Evolutionary conservation across 2,797 vertebrate species (phyloP), one percentile per base, ranked within the genome.

Genomic region (Pantherophis vulpinus): DNA sequence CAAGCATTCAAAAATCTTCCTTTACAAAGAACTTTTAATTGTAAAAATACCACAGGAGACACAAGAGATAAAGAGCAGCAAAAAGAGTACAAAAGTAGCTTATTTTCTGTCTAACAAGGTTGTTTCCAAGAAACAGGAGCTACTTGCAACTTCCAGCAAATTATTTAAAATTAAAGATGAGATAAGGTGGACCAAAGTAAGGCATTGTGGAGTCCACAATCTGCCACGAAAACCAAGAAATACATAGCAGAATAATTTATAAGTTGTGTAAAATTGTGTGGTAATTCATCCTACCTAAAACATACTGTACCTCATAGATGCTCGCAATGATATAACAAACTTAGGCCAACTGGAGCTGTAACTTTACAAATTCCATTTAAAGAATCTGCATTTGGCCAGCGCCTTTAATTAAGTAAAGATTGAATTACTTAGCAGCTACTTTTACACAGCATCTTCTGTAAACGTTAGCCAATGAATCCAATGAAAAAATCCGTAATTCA

Each of bases 21-120:
- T 94, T 95, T 96, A 94, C 94, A 94, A 95, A 96, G 92, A 94
- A 90, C 89, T 94, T 95, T 96, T 95, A 92, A 91, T 91, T 86
- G 47, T 87, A 79, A 95, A 59, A 23, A 11, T 90, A 92, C 66
- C 63, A 32, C 9, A 93, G 63, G 25, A 51, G 32, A 25, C 9
- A 66, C n/a, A 58, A 88, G 29, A 59, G 18, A 47, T 8, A 47
- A 83, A 47, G 20, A 83, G 37, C 37, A 83, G 10, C 9, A 11
- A 83, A 25, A 83, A 3, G 5, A 25, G 9, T 79, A 47, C 23
- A 90, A 51, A 90, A 51, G 47, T 16, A 5, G 4, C 11, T 42
- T 54, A 11, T 2, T 47, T 5, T 11, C 42, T 37, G 12, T 5
- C 32, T 13, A 87, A 4, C 18, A 29, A n/a, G 11, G 9, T 5